Evolutionary conservation across 2,888 invertebrate species (phyloP).

Genomic region (Phortica okadai): DNA sequence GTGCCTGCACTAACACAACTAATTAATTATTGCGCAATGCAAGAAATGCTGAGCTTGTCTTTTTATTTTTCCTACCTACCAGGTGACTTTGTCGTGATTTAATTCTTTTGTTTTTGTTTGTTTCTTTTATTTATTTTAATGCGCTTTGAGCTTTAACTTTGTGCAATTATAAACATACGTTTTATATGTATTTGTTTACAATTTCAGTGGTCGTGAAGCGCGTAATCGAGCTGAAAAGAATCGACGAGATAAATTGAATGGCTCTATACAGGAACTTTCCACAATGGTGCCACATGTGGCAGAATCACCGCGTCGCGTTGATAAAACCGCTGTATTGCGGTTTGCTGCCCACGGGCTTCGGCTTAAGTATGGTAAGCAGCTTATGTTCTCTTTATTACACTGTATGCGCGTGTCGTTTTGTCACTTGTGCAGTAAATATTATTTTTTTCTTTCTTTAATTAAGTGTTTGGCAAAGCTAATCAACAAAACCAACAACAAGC

Average conservation of each 20-base stretch:
- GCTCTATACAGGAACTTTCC: slow-evolving; percentile 88
- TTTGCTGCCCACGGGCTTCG: slow-evolving; percentile 91
- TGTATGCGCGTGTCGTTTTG: neutral
- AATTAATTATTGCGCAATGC: slow-evolving; percentile 6
- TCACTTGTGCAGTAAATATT: slow-evolving; percentile 27
- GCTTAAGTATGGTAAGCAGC: slow-evolving; percentile 80
- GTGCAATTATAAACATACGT: neutral
- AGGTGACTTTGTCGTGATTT: neutral
- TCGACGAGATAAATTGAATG: slow-evolving; percentile 91
- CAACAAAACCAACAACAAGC: too few species aligned
- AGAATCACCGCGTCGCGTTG: slow-evolving; percentile 87
- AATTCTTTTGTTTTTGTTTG: too few species aligned
- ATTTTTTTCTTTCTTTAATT: neutral
- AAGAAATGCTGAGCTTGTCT: neutral
- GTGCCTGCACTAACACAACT: neutral
- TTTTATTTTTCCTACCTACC: neutral
- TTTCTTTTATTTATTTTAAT: neutral
- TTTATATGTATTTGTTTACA: slow-evolving; percentile 48
- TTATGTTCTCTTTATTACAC: slow-evolving; percentile 45
- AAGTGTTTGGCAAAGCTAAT: slow-evolving; percentile 78
- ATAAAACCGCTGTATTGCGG: slow-evolving; percentile 93
- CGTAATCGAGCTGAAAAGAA: slow-evolving; percentile 94
- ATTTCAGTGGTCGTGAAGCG: slow-evolving; percentile 83
- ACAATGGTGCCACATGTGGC: slow-evolving; percentile 88
- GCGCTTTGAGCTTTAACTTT: neutral